Evolutionary conservation across 2,888 invertebrate genomes (phyloP).

Genomic region (Linhomoeus sp.): DNA sequence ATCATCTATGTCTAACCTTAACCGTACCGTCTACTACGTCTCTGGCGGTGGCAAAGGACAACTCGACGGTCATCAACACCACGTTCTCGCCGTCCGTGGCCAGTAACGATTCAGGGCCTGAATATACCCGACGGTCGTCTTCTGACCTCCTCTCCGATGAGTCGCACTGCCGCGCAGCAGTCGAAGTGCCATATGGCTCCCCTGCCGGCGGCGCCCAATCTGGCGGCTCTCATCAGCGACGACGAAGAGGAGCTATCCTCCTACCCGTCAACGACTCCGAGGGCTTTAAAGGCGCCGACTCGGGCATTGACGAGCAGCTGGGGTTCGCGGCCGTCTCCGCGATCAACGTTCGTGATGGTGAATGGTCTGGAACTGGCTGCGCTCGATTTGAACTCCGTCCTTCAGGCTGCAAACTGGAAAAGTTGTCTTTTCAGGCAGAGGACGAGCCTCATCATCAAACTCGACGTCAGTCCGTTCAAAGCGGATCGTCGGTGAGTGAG

Average conservation of each 20-base stretch:
- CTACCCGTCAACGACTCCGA: neutral
- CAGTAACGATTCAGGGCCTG: neutral
- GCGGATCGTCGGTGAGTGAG: constrained; percentile 78
- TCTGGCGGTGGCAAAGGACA: no score
- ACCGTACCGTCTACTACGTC: no score
- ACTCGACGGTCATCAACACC: no score
- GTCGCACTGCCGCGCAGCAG: no score
- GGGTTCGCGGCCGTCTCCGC: no score
- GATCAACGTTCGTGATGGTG: no score
- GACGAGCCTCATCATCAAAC: constrained; percentile 81
- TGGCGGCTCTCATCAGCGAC: neutral
- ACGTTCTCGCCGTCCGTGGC: neutral
- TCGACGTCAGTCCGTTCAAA: constrained; percentile 90
- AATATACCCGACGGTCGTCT: neutral
- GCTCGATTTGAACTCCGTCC: no score
- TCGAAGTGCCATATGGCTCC: neutral
- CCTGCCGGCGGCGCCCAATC: no score
- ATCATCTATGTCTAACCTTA: no score
- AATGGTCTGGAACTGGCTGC: no score
- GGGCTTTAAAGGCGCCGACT: neutral
- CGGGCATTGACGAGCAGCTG: neutral
- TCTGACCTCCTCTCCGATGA: no score
- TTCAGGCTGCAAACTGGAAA: no score
- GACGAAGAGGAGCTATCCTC: neutral
- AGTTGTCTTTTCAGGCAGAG: constrained; percentile 74